Percentiles rank a stretch among this genome's conserved stretches.
Conservation (phyloP, 2,888 invertebrate species). For the Andrena flavipes region DNA sequence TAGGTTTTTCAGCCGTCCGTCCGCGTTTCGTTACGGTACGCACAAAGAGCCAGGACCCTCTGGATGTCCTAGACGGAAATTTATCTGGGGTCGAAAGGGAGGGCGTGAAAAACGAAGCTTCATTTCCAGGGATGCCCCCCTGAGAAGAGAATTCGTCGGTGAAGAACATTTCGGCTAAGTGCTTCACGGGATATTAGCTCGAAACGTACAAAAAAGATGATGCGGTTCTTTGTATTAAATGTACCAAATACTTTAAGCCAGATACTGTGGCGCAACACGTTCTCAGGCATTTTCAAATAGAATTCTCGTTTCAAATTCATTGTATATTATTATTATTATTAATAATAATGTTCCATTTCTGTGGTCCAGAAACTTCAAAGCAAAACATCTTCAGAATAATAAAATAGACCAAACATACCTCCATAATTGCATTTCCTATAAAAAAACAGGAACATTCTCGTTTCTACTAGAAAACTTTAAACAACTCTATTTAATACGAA, state of each 20-base stretch:
- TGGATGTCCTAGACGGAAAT: conserved; percentile 63
- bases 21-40: conserved; percentile 64
- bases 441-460: too few species aligned
- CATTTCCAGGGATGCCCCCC: conserved; percentile 44
- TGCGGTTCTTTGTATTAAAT: conserved; percentile 8
- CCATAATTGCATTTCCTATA: too few species aligned
- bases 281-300: background rate
- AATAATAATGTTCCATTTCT: too few species aligned
- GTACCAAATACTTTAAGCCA: conserved; percentile 2
- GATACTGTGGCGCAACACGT: background rate
- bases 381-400: too few species aligned
- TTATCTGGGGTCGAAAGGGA: conserved; percentile 63
- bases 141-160: conserved; percentile 54
- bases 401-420: too few species aligned
- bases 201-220: conserved; percentile 34
- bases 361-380: too few species aligned
- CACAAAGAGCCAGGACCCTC: conserved; percentile 60
- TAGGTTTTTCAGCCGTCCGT: conserved; percentile 45
- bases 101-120: conserved; percentile 62
- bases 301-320: background rate
- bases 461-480: too few species aligned
- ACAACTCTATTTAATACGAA: too few species aligned
- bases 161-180: conserved; percentile 62
- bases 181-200: conserved; percentile 63
- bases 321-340: background rate